Evolutionary conservation across 2,888 invertebrate species (phyloP).

Genomic region (Spisula subtruncata): DNA sequence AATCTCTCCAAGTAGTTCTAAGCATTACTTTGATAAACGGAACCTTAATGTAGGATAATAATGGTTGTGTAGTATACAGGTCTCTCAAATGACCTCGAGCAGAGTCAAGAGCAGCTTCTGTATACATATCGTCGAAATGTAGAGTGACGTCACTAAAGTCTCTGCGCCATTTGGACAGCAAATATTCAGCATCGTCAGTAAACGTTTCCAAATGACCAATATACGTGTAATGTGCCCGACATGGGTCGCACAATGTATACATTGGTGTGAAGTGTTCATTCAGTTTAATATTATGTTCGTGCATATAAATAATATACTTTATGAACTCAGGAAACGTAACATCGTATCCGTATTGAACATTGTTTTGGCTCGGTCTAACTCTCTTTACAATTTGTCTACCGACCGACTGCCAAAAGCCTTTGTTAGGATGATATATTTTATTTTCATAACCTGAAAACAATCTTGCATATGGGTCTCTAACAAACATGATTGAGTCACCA

Average conservation of each 20-base stretch:
- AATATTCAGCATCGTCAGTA: no score
- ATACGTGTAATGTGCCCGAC: conserved; percentile 14
- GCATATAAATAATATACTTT: neutral
- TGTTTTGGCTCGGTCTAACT: neutral
- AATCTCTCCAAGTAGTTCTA: conserved; percentile 40
- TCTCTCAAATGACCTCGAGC: conserved; percentile 9
- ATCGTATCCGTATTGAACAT: conserved; percentile 15
- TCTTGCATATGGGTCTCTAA: conserved; percentile 32
- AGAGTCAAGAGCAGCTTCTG: conserved; percentile 22
- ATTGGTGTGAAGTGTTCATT: conserved; percentile 38
- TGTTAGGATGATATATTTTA: conserved; percentile 36
- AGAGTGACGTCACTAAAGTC: conserved; percentile 17
- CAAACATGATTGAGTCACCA: conserved; percentile 24
- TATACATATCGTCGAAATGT: conserved; percentile 25
- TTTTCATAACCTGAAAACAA: conserved; percentile 29
- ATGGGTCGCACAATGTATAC: conserved; percentile 23
- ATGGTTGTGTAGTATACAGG: neutral
- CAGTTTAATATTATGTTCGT: neutral
- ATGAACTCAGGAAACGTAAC: conserved; percentile 39
- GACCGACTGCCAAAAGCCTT: conserved; percentile 11
- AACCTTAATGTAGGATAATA: neutral
- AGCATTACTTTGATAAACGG: conserved; percentile 18
- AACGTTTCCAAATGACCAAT: no score
- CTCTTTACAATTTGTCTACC: neutral
- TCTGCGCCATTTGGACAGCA: conserved; percentile 17